Percentiles rank a stretch among this genome's conserved stretches.
Conservation (phyloP, 2,888 invertebrate species). For the Chalcosyrphus nemorum region DNA sequence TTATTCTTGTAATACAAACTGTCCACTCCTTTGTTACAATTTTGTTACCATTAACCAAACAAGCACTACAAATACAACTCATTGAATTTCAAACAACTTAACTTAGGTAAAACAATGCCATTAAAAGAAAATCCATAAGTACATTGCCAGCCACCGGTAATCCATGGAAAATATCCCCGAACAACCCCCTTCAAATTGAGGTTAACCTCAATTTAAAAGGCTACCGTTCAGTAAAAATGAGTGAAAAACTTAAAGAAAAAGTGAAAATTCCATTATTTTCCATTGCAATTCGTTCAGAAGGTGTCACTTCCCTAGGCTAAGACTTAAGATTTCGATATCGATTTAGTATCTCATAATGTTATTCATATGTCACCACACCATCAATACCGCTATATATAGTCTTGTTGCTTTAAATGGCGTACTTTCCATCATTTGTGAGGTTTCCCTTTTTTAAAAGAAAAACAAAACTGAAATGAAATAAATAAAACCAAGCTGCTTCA, state of each 20-base stretch:
- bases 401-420: constrained; percentile 33
- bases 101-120: background rate
- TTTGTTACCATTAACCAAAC: no score
- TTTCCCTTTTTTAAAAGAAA: constrained; percentile 41
- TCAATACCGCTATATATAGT: background rate
- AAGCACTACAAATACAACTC: no score
- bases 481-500: constrained; percentile 67
- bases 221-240: constrained; percentile 12
- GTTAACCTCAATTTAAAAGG: constrained; percentile 68
- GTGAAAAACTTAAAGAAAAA: constrained; percentile 17
- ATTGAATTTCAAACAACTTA: background rate
- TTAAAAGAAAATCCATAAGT: background rate
- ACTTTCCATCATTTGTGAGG: constrained; percentile 48
- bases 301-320: constrained; percentile 64
- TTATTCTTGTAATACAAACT: no score
- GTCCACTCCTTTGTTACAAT: no score
- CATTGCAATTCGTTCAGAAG: constrained; percentile 14
- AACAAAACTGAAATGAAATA: constrained; percentile 15
- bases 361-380: background rate
- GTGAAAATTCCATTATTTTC: constrained; percentile 20
- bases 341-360: constrained; percentile 32
- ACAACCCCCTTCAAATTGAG: constrained; percentile 55
- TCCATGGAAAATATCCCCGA: constrained; percentile 28
- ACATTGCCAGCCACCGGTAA: constrained; percentile 30
- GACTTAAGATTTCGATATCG: constrained; percentile 62